These are phyloP conservation scores for Heliconius aoede DNA, from an alignment of 2,888 invertebrate species.

Conservation along the genomic window DNA sequence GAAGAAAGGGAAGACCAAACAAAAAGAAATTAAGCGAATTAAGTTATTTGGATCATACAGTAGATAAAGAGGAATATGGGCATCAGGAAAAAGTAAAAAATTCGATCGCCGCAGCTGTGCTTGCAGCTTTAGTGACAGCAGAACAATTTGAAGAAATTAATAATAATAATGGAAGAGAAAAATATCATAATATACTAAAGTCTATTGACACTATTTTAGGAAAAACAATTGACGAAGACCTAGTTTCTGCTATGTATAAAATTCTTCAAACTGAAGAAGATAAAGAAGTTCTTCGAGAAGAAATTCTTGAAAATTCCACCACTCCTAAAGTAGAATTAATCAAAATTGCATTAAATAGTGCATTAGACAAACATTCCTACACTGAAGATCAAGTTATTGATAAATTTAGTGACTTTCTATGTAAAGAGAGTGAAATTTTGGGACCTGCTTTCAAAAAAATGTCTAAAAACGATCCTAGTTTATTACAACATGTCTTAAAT, in stretches of 20 bases:
- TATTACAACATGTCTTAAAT: slow-evolving; percentile 84
- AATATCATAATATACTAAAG: slow-evolving; percentile 78
- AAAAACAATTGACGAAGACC: slow-evolving; percentile 76
- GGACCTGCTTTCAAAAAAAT: slow-evolving; percentile 87
- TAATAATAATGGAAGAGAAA: slow-evolving; percentile 78
- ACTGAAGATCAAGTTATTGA: slow-evolving; percentile 85
- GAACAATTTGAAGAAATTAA: slow-evolving; percentile 80
- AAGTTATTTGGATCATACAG: slow-evolving; percentile 53
- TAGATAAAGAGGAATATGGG: slow-evolving; percentile 61
- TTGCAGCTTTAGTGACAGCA: slow-evolving; percentile 79
- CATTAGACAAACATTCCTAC: slow-evolving; percentile 74
- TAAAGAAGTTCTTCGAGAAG: slow-evolving; percentile 75
- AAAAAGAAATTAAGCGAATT: slow-evolving; percentile 64
- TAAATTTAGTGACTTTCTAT: slow-evolving; percentile 85
- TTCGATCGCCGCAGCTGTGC: slow-evolving; percentile 80
- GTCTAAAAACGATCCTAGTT: slow-evolving; percentile 83
- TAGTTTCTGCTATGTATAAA: slow-evolving; percentile 77
- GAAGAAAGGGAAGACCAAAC: slow-evolving; percentile 63
- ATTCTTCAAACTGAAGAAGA: slow-evolving; percentile 80
- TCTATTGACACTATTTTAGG: slow-evolving; percentile 81
- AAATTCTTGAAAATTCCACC: slow-evolving; percentile 78
- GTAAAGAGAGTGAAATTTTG: slow-evolving; percentile 84
- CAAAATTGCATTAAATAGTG: slow-evolving; percentile 81
- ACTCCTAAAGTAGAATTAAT: slow-evolving; percentile 86
- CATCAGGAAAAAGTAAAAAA: slow-evolving; percentile 81